Evolutionary conservation across 2,113 vertebrate species (phyloP).

Genomic region (Pygathrix nemaeus): DNA sequence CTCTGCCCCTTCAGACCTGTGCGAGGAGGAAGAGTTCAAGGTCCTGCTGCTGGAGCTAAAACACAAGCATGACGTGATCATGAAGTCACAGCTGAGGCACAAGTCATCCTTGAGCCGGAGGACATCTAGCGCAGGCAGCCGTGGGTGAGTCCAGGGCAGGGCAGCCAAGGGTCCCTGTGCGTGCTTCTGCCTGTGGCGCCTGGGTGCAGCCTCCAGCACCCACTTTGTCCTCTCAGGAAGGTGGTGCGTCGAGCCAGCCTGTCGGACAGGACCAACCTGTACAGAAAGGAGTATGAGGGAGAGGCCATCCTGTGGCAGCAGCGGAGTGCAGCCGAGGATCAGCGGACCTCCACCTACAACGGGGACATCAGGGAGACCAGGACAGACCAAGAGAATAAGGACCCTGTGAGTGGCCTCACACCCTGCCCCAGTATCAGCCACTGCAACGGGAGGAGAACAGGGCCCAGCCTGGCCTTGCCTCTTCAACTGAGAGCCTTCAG

Average conservation of each 20-base stretch:
- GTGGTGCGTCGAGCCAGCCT: conserved; percentile 97
- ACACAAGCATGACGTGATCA: conserved; percentile 97
- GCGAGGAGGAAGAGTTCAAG: conserved; percentile 97
- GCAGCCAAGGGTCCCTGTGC: rapidly evolving
- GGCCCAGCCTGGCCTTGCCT: not conserved
- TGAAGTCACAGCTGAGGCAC: conserved; percentile 98
- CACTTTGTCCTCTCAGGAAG: conserved; percentile 86
- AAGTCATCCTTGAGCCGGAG: conserved; percentile 96
- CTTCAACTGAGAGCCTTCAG: not conserved
- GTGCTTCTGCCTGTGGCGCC: rapidly evolving
- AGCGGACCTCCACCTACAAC: conserved; percentile 78
- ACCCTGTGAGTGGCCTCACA: conserved; percentile 83
- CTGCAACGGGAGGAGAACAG: not conserved
- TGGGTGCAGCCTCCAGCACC: not conserved
- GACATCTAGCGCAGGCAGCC: conserved; percentile 96
- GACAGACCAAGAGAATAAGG: conserved; percentile 92
- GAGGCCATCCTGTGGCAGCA: conserved; percentile 98
- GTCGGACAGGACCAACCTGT: conserved; percentile 95
- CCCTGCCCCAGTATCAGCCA: not conserved
- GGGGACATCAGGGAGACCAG: conserved; percentile 89
- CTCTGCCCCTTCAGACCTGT: conserved; percentile 88
- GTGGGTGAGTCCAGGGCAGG: conserved; percentile 88
- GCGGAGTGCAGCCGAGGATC: conserved; percentile 86
- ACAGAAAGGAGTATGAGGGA: conserved; percentile 96
- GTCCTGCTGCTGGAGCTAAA: conserved; percentile 95